Evolutionary conservation across 2,797 vertebrate genomes (phyloP), one percentile per base, ranked within the genome.

Genomic region (Sebastes nivosus): DNA sequence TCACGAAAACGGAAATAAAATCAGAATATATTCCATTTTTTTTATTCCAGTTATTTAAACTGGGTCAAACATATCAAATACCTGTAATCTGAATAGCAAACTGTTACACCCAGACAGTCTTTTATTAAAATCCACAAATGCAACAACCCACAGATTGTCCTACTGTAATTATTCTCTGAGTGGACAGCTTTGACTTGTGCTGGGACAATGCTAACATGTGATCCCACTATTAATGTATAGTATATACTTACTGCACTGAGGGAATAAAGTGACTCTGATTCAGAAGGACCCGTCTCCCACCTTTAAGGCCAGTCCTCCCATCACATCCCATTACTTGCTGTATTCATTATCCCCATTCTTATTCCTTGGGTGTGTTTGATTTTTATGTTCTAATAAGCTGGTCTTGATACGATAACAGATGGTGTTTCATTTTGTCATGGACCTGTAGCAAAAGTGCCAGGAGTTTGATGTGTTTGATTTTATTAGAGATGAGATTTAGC

Each of bases 401-500:
- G 89, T 96, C 95, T 96, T 96, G 96, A 95, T 96, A 95, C 82
- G 95, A 97, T 97, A 97, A 97, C 97, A 98, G 97, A 98, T 98
- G 97, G 96, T 94, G 95, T 96, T 97, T 98, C 96, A 97, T 97
- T 97, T 98, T 93, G 96, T 95, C 95, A 95, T 92, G 95, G 90
- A 94, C 94, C 95, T 87, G 88, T 96, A 96, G 95, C 96, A 96
- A 96, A 96, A 96, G 96, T 97, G 96, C 96, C 96, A 95, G 95
- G 96, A 97, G 96, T 98, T 97, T 97, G 96, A 97, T 97, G 96
- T 97, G 96, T 97, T 98, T 97, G 97, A 99, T 98, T 98, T 97
- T 98, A 97, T 99, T 98, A 98, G 96, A 97, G 97, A 97, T 97
- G 97, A 97, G 97, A 98, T 98, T 98, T 98, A 97, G 97, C 96